phyloP scores from a whole-genome alignment of 2,797 vertebrate genomes.

The Cynodonichthys magdalenae region DNA sequence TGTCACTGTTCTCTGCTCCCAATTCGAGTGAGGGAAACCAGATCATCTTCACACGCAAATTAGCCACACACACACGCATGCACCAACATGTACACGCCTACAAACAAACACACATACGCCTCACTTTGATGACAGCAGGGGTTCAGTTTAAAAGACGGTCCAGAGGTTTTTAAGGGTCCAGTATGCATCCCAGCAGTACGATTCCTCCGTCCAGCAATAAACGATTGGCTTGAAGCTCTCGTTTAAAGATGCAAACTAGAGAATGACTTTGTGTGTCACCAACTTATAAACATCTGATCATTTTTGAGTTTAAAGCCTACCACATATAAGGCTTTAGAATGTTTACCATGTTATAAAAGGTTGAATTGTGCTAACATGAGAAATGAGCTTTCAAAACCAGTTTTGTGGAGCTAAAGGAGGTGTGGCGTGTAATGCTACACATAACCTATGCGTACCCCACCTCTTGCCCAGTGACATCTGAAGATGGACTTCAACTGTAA shows the following conservation, averaged over 20 bases:
- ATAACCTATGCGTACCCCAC: too few relatives aligned
- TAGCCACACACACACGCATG: slow-evolving; percentile 16
- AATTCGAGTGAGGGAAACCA: slow-evolving; percentile 55
- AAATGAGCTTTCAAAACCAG: too few relatives aligned
- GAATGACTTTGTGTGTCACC: neutral
- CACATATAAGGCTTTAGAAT: too few relatives aligned
- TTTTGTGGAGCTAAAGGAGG: too few relatives aligned
- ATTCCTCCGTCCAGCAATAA: slow-evolving; percentile 3
- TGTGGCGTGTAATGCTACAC: too few relatives aligned
- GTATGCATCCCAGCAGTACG: slow-evolving; percentile 14
- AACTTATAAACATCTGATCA: neutral
- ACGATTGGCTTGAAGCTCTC: neutral
- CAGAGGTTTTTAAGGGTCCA: slow-evolving; percentile 45
- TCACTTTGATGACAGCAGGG: slow-evolving; percentile 39
- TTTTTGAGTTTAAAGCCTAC: too few relatives aligned
- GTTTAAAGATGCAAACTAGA: slow-evolving; percentile 1
- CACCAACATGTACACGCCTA: slow-evolving; percentile 32
- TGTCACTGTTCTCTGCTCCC: slow-evolving; percentile 56
- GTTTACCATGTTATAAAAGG: too few relatives aligned
- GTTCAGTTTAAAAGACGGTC: slow-evolving; percentile 45
- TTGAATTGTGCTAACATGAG: too few relatives aligned
- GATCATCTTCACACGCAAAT: slow-evolving; percentile 54
- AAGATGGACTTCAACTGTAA: too few relatives aligned
- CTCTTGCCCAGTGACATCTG: too few relatives aligned
- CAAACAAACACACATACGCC: slow-evolving; percentile 9